Evolutionary conservation across 2,797 vertebrate genomes (phyloP).

Genomic region (Pipistrellus pipistrellus): DNA sequence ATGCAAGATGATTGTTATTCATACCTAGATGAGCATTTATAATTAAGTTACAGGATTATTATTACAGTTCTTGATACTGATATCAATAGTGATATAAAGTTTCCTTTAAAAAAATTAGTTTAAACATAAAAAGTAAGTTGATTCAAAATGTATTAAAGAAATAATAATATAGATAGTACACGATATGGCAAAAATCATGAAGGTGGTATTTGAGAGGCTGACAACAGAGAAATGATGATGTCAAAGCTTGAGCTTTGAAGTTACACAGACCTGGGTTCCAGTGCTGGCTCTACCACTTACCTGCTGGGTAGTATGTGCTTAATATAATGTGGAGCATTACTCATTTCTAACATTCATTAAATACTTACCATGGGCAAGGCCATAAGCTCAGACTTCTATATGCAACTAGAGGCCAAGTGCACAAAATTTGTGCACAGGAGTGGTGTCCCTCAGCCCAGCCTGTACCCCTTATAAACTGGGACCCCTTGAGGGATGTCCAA

Average conservation of each 20-base stretch:
- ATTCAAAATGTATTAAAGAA: slow-evolving; percentile 45
- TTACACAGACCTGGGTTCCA: slow-evolving; percentile 6
- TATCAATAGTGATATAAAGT: slow-evolving; percentile 6
- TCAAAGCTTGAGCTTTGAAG: slow-evolving; percentile 17
- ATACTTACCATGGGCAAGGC: background rate
- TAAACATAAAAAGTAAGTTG: background rate
- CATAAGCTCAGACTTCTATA: background rate
- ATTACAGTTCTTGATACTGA: slow-evolving; percentile 41
- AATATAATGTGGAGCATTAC: background rate
- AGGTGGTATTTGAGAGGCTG: background rate
- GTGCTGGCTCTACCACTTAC: background rate
- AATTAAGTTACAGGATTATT: background rate
- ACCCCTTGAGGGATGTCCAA: too few relatives aligned
- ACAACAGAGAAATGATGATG: background rate
- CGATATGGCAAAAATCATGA: slow-evolving; percentile 34
- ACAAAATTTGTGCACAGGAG: too few relatives aligned
- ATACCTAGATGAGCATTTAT: background rate
- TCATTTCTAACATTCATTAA: background rate
- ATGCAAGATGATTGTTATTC: background rate
- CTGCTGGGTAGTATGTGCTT: background rate
- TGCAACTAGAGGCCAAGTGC: too few relatives aligned
- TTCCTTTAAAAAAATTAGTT: slow-evolving; percentile 43
- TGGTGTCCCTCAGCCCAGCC: too few relatives aligned
- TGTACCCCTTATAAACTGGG: too few relatives aligned
- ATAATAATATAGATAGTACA: background rate